Evolutionary conservation across 1,140 invertebrate species (phyloP), one percentile per base, ranked within the genome.

Genomic region (Musca domestica): DNA sequence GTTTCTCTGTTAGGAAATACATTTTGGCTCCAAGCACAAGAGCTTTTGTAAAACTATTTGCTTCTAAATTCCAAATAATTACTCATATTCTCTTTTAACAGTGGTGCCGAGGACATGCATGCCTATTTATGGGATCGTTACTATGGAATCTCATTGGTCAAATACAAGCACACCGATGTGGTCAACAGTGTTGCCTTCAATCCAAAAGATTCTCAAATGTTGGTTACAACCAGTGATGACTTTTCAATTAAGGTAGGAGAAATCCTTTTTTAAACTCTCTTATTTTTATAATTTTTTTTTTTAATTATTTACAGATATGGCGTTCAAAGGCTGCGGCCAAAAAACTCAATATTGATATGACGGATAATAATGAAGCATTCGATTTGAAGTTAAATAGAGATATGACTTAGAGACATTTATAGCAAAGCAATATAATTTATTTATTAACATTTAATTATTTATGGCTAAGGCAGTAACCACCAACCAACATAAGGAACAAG

Each of bases 151-250:
- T 92, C 91, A 75, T 80, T 95, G 49, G 87, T 88, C 0, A 91
- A 91, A 74, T 90, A 90, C 71, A 90, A 89, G 17, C 93, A 96
- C 80, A 82, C 81, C 2, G 92, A 94, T 82, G 92, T 95, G 14
- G 93, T 95, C 0, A 95, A 95, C 83, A 91, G 90, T 12, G 92
- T 95, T 1, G 93, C 93, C 15, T 95, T 96, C 74, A 94, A 94
- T 84, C 92, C 93, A 7, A 83, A 84, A 49, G 90, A 95, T 84
- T 86, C 91, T 1, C 89, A 94, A 81, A 92, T 94, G 87, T 82
- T 95, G 20, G 88, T 95, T 1, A 94, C 93, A n/a, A 91, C 91
- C 10, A 94, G 92, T 70, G 93, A 95, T 80, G 94, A 95, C 81
- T 87, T 87, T 73, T 89, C 88, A 14, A 88, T 95, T 48, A 94